Conservation (phyloP, 2,888 invertebrate species). For the Steromphala cineraria region DNA sequence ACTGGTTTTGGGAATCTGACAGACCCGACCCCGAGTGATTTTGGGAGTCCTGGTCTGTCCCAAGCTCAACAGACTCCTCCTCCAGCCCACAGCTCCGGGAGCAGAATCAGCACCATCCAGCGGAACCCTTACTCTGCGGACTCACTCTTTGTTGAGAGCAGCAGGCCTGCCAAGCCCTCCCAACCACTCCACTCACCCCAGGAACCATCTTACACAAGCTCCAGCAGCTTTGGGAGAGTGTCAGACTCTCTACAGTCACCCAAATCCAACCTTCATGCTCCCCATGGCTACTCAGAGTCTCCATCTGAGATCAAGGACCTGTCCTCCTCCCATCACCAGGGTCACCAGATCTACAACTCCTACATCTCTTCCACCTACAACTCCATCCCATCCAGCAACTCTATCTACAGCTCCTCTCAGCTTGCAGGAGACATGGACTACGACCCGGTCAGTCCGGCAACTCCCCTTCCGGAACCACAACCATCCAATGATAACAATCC, state of each 20-base stretch:
- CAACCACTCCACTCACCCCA: slow-evolving; percentile 30
- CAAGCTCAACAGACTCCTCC: slow-evolving; percentile 54
- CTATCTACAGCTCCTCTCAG: slow-evolving; percentile 32
- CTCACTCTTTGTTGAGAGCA: slow-evolving; percentile 31
- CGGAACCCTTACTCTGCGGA: slow-evolving; percentile 53
- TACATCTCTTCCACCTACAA: slow-evolving; percentile 28
- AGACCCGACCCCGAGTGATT: slow-evolving; percentile 36
- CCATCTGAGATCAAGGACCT: slow-evolving; percentile 41
- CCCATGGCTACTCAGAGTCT: slow-evolving; percentile 23
- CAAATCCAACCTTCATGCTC: background rate
- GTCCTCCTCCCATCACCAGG: slow-evolving; percentile 38
- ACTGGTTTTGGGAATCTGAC: slow-evolving; percentile 37
- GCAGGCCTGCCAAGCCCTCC: slow-evolving; percentile 34
- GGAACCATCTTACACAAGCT: slow-evolving; percentile 24
- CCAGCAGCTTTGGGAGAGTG: background rate
- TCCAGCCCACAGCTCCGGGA: slow-evolving; percentile 67
- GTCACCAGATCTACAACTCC: slow-evolving; percentile 35
- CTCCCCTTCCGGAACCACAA: slow-evolving; percentile 48
- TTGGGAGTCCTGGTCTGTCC: slow-evolving; percentile 33
- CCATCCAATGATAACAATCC: background rate
- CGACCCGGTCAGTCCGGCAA: slow-evolving; percentile 67
- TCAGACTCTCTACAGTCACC: background rate
- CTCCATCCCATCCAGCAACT: slow-evolving; percentile 32
- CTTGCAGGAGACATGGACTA: slow-evolving; percentile 54
- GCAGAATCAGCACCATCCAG: slow-evolving; percentile 50